phyloP scores from a whole-genome alignment of 2,113 vertebrate species.

The Nothocercus nigrocapillus region DNA sequence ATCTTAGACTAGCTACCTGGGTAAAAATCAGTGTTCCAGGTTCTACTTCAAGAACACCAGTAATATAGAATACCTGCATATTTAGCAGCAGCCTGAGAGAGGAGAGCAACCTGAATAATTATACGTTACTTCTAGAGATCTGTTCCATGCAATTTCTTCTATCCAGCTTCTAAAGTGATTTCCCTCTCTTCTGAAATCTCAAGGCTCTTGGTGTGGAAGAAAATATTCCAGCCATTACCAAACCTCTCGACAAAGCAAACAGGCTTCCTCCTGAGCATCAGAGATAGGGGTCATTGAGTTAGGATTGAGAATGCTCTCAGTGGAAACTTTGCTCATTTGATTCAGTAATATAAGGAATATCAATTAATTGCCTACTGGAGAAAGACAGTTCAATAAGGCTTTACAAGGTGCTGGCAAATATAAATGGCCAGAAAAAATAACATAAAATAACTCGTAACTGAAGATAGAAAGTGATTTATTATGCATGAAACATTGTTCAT shows the following conservation, averaged over 20 bases:
- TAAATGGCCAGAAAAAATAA: not conserved
- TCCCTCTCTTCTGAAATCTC: not conserved
- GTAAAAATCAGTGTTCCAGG: not conserved
- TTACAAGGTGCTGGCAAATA: not conserved
- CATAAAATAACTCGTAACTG: not conserved
- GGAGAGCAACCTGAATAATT: not conserved
- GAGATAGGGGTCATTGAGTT: not conserved
- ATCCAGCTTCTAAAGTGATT: not conserved
- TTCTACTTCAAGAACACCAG: not conserved
- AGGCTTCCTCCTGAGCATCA: not conserved
- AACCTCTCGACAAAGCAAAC: not conserved
- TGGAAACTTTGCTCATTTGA: not conserved
- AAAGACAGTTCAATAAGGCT: not conserved
- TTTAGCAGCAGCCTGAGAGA: not conserved
- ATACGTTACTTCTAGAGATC: not conserved
- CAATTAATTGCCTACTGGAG: not conserved
- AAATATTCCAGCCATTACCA: not conserved
- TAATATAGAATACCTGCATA: not conserved
- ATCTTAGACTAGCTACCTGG: not conserved
- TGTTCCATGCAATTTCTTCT: not conserved
- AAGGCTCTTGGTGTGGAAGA: not conserved
- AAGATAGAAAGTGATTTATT: not conserved
- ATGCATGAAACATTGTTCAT: not conserved
- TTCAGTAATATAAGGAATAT: not conserved
- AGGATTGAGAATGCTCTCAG: not conserved